Evolutionary conservation across 2,888 invertebrate species (phyloP).

Genomic region (Pyrochroa serraticornis): DNA sequence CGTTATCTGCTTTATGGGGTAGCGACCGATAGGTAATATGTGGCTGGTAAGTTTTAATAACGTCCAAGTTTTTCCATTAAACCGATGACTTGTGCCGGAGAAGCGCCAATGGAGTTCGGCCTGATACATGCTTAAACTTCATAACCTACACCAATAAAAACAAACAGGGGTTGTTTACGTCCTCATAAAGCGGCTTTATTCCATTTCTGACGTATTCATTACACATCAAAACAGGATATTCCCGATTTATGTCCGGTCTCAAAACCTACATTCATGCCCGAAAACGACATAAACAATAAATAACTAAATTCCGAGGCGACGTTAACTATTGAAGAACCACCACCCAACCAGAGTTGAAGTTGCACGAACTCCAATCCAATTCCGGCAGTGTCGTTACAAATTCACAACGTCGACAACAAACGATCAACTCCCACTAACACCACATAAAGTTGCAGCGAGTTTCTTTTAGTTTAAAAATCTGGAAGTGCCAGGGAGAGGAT

Average conservation of each 20-base stretch:
- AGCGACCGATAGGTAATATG: conserved; percentile 49
- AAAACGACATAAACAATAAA: no score
- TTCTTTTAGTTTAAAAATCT: no score
- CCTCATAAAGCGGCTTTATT: conserved; percentile 30
- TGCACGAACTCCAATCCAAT: no score
- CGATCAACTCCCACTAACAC: no score
- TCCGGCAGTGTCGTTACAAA: no score
- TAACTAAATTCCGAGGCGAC: no score
- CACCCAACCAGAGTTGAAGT: no score
- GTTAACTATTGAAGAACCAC: no score
- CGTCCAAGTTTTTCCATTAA: conserved; percentile 55
- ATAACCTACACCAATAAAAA: conserved; percentile 33
- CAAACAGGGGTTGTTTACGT: conserved; percentile 34
- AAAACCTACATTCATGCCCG: no score
- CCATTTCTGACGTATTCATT: conserved; percentile 34
- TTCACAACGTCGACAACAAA: no score
- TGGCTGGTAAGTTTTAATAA: conserved; percentile 51
- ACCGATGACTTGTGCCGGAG: conserved; percentile 45
- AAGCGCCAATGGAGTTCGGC: conserved; percentile 8
- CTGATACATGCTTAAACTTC: conserved; percentile 35
- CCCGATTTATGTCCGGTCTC: conserved; percentile 15
- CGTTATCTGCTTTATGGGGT: conserved; percentile 49
- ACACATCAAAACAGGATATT: conserved; percentile 27
- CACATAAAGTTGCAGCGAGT: no score
- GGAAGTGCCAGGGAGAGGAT: no score